phyloP scores from a whole-genome alignment of 2,888 invertebrate genomes.

The Mythimna lalbum region DNA sequence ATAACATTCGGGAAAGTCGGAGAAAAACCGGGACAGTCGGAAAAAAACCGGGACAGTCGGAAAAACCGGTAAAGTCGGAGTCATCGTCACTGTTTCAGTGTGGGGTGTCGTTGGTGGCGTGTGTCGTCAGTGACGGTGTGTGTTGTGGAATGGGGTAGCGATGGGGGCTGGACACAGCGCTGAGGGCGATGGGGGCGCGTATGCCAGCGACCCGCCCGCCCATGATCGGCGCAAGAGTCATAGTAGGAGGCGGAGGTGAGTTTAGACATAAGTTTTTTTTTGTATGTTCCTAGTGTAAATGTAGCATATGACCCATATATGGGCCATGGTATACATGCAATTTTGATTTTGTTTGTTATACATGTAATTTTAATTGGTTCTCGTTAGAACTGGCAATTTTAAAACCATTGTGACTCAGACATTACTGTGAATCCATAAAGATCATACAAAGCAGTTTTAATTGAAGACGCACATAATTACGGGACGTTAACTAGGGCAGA shows the following conservation, averaged over 20 bases:
- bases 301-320: neutral
- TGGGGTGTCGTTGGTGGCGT: constrained; percentile 80
- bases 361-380: too few species aligned
- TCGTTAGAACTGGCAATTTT: neutral
- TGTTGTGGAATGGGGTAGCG: constrained; percentile 86
- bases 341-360: neutral
- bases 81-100: constrained; percentile 62
- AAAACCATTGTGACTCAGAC: neutral
- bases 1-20: constrained; percentile 6
- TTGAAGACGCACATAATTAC: constrained; percentile 31
- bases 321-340: neutral
- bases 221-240: constrained; percentile 82
- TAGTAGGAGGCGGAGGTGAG: constrained; percentile 87
- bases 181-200: constrained; percentile 87
- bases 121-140: constrained; percentile 86
- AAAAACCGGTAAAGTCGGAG: constrained; percentile 34
- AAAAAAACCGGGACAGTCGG: neutral
- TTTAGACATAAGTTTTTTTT: constrained; percentile 22
- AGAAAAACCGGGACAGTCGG: constrained; percentile 3
- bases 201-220: constrained; percentile 88
- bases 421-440: constrained; percentile 13
- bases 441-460: constrained; percentile 30
- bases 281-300: neutral
- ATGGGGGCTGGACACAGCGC: constrained; percentile 90
- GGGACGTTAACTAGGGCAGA: constrained; percentile 36